Conservation (phyloP, 2,113 vertebrate genomes). For the Okapia johnstoni region DNA sequence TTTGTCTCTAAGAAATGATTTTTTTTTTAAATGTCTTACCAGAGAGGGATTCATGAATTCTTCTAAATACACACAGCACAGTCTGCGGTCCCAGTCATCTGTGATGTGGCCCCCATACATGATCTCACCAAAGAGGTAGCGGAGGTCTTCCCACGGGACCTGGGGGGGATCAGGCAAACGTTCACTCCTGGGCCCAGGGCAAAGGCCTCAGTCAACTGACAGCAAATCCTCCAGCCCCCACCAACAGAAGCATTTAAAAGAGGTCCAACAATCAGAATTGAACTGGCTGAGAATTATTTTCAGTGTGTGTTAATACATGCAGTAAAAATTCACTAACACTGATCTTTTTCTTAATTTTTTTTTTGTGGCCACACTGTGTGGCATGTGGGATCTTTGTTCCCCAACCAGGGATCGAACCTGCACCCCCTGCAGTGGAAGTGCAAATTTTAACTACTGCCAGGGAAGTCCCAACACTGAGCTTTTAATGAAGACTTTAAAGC, state of each 20-base stretch:
- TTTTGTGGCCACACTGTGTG: background rate
- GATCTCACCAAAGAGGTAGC: constrained; percentile 87
- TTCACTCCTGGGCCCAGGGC: background rate
- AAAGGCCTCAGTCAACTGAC: background rate
- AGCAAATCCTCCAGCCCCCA: background rate
- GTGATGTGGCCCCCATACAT: constrained; percentile 87
- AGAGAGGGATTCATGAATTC: constrained; percentile 85
- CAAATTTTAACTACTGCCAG: background rate
- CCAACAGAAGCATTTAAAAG: background rate
- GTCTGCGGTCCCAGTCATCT: constrained; percentile 81
- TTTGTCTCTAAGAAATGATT: background rate
- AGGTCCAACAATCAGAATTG: background rate
- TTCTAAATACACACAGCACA: constrained; percentile 84
- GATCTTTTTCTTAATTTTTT: background rate
- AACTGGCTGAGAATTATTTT: background rate
- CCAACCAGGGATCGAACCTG: background rate
- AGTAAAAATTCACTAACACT: background rate
- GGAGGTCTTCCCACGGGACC: constrained; percentile 87
- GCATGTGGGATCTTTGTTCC: background rate
- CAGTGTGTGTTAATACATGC: background rate
- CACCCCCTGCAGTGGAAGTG: background rate
- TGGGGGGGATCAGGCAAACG: background rate
- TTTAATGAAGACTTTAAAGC: background rate
- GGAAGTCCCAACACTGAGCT: background rate
- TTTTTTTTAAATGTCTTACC: constrained; percentile 72